These are phyloP conservation scores for Drosophila subsilvestris DNA, from an alignment of 2,888 invertebrate species.

Conservation along the genomic window DNA sequence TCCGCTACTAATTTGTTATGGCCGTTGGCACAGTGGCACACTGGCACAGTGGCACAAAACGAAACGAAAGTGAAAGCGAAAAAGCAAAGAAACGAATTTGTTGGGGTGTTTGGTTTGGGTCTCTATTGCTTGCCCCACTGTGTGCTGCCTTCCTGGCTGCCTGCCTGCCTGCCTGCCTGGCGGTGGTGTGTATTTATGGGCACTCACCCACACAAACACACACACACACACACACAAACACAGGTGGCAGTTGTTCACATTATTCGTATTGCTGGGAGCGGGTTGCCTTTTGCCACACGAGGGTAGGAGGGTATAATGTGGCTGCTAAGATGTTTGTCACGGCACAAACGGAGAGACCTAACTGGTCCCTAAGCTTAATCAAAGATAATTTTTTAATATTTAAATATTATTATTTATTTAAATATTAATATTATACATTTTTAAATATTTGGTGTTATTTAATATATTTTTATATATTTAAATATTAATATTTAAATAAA, in stretches of 20 bases:
- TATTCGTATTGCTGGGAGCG: conserved; percentile 23
- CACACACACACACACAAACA: conserved; percentile 27
- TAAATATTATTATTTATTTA: too few relatives aligned
- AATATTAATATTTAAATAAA: too few relatives aligned
- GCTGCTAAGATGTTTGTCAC: not conserved
- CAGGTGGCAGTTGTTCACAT: conserved; percentile 45
- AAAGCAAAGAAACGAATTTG: not conserved
- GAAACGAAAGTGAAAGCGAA: not conserved
- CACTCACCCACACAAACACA: too few relatives aligned
- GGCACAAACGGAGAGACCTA: too few relatives aligned
- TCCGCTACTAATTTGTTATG: conserved; percentile 71
- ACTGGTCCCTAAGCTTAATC: not conserved
- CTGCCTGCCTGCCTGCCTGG: not conserved
- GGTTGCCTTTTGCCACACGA: not conserved
- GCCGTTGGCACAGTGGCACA: conserved; percentile 21
- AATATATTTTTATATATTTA: too few relatives aligned
- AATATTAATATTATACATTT: too few relatives aligned
- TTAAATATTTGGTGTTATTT: too few relatives aligned
- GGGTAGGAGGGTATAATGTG: not conserved
- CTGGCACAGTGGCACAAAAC: conserved; percentile 22
- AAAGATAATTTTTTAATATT: too few relatives aligned
- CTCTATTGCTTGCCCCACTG: not conserved
- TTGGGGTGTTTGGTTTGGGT: too few relatives aligned
- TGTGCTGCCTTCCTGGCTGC: not conserved
- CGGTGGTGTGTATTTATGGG: conserved; percentile 17